Evolutionary conservation across 2,888 invertebrate genomes (phyloP), one percentile per base, ranked within the genome.

Genomic region (Sympetrum striolatum): DNA sequence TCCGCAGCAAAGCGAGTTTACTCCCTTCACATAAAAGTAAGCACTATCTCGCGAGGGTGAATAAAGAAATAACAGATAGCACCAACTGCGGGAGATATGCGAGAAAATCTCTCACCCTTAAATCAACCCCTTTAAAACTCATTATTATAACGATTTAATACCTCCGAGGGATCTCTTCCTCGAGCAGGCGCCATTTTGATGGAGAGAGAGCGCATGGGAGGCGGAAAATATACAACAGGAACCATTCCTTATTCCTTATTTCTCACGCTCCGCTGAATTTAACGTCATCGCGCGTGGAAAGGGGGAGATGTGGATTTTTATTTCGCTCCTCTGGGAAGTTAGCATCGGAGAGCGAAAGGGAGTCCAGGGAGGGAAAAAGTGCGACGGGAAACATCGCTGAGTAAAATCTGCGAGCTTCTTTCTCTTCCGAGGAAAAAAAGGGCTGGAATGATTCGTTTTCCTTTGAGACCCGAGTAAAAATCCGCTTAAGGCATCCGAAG

Each of bases 71-170:
- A 31, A 73, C 25, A 25, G 73, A 31, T 73, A 73, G 25, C 73
- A 25, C 53, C 53, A 53, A 53, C 18, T 18, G 53, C 53, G 25
- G 44, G 48, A 44, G n/a, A 81, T 12, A 39, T 31, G 10, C 8
- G 48, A 25, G n/a, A 80, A 39, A 44, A 37, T 22, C 18, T 81
- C 48, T 22, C 44, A n/a, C 48, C 81, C 8, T 53, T 81, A 81
- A 48, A 81, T 81, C 48, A 81, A 48, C 48, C 81, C 80, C 25
- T 44, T 81, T 31, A 35, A 48, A 48, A 81, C 81, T 22, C 81
- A 81, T 48, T 81, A 81, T 81, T 48, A 81, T 81, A 81, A 81
- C 81, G 44, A 81, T 81, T 81, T 48, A 81, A 81, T 39, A 12
- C 44, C n/a, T 12, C 3, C 12, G 44, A 53, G 39, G 39, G 22